These are phyloP conservation scores for Solen grandis DNA, from an alignment of 1,140 invertebrate species.

Conservation along the genomic window DNA sequence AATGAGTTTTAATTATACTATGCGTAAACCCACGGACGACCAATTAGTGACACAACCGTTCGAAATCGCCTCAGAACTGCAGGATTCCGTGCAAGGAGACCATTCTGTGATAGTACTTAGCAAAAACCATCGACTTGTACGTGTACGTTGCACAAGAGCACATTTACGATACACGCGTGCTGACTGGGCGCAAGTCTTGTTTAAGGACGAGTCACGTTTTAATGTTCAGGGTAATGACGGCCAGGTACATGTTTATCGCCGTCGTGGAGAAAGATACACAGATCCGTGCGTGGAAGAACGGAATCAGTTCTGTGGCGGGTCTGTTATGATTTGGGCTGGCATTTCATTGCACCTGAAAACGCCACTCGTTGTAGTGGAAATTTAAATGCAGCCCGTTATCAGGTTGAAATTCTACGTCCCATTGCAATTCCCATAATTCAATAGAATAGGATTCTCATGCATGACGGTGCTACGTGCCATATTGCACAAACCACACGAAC, in stretches of 20 bases:
- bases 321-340: conserved; percentile 1
- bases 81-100: neutral
- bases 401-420: neutral
- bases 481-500: too few relatives aligned
- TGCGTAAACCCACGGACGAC: too few relatives aligned
- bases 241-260: neutral
- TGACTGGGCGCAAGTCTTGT: neutral
- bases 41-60: too few relatives aligned
- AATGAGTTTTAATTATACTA: too few relatives aligned
- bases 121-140: too few relatives aligned
- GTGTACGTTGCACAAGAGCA: neutral
- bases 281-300: neutral
- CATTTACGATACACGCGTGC: neutral
- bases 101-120: neutral
- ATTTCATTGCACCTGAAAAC: conserved; percentile 10
- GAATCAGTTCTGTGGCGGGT: neutral
- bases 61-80: neutral
- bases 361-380: neutral
- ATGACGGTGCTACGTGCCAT: too few relatives aligned
- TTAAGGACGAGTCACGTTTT: neutral
- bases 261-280: conserved; percentile 2
- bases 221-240: neutral
- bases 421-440: neutral
- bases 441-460: neutral
- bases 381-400: neutral